Percentiles rank a stretch among this genome's conserved stretches.
Conservation (phyloP, 2,113 vertebrate species). For the Holacanthus passer region DNA sequence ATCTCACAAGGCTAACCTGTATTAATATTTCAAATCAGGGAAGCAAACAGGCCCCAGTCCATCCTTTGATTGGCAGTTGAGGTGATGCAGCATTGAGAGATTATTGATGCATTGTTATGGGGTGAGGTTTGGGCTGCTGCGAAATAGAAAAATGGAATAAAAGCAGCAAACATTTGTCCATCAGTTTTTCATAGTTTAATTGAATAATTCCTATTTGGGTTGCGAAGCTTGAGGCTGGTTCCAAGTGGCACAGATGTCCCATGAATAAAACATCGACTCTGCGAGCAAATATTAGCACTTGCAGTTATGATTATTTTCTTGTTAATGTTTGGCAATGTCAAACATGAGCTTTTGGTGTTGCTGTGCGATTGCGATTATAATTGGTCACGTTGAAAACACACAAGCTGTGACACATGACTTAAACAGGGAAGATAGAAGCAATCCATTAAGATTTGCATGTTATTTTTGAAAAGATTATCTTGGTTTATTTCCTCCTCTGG, state of each 20-base stretch:
- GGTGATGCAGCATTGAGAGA: conserved; percentile 72
- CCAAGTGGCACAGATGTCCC: conserved; percentile 73
- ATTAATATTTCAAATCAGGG: conserved; percentile 86
- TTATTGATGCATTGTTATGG: conserved; percentile 73
- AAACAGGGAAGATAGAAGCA: conserved; percentile 32
- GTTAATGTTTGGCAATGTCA: conserved; percentile 62
- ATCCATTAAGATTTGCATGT: conserved; percentile 55
- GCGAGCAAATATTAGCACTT: conserved; percentile 71
- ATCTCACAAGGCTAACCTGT: conserved; percentile 85
- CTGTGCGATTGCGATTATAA: conserved; percentile 54
- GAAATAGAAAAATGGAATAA: conserved; percentile 58
- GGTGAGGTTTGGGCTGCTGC: conserved; percentile 43
- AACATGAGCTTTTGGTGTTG: conserved; percentile 52
- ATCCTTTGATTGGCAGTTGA: conserved; percentile 77
- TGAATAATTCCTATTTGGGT: conserved; percentile 69
- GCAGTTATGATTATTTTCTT: conserved; percentile 70
- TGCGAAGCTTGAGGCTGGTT: conserved; percentile 64
- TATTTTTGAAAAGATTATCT: conserved; percentile 52
- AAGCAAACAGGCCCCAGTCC: conserved; percentile 69
- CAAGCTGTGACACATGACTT: conserved; percentile 44
- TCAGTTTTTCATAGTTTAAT: conserved; percentile 69
- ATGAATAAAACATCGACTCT: conserved; percentile 79
- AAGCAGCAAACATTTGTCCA: conserved; percentile 60
- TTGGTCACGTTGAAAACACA: conserved; percentile 60
- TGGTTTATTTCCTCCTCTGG: conserved; percentile 28